Base-by-base conservation (phyloP, 2,113 vertebrate species). In the Etia nguti region DNA sequence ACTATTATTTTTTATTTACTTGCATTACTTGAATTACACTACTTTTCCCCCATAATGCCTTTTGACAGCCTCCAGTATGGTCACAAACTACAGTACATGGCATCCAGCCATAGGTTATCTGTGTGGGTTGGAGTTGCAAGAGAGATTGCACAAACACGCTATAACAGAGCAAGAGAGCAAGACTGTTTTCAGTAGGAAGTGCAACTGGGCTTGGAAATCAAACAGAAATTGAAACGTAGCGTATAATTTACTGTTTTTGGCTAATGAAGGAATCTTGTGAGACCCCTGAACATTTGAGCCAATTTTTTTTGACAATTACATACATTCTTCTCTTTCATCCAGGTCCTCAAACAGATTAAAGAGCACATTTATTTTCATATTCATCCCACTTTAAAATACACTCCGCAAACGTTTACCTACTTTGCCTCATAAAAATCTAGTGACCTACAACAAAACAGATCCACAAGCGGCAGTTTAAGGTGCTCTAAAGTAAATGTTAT, bases 21-120 rank as follows among this genome's bases (percentile, higher is more conserved):
- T 70, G 18, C 50, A 73, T 9, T 56, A 48, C 29, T 54, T 56
- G 3, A n/a, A 48, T 77, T 77, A 13, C 38, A 18, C 24, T 68
- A 12, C 16, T 38, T 31, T 84, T 81, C 84, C 50, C 56, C 46
- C 79, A 85, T 31, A 16, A 83, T 77, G 62, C 56, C 73, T 54
- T 79, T 65, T 18, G 24, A 62, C 43, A 54, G 57, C 60, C 77
- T 87, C 70, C 83, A 86, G 87, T 79, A 70, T 34, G 41, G 60
- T 56, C 54, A 68, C 18, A 50, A 52, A 83, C 75, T 50, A 24
- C 7, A 75, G 70, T 26, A 48, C 70, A 31, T 79, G 81, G 82
- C 90, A 85, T 57, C 50, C 36, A 79, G 88, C 57, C 79, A 85
- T 26, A 83, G 86, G 80, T 88, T 90, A 88, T 59, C 81, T 81